phyloP scores from a whole-genome alignment of 2,888 invertebrate species.

The Molorchus minor region DNA sequence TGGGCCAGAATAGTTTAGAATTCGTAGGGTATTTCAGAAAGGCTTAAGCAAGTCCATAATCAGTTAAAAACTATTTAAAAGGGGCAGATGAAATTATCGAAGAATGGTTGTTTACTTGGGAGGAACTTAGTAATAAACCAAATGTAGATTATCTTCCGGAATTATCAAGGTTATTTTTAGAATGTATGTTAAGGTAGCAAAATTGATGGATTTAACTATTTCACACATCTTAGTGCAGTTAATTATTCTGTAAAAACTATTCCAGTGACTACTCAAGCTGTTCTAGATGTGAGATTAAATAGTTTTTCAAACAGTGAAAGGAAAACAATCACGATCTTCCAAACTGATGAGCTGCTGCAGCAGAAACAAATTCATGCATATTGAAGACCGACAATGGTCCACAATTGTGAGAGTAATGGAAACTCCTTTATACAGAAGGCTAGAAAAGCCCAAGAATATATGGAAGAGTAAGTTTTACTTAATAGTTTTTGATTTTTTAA shows the following conservation, averaged over 20 bases:
- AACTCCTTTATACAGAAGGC: constrained; percentile 76
- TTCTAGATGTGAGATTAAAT: constrained; percentile 75
- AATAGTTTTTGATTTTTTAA: no score
- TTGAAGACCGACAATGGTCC: constrained; percentile 75
- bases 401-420: constrained; percentile 74
- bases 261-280: constrained; percentile 78
- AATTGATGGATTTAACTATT: no score
- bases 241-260: no score
- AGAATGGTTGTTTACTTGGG: constrained; percentile 71
- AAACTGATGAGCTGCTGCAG: constrained; percentile 77
- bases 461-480: constrained; percentile 72
- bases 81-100: constrained; percentile 70
- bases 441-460: constrained; percentile 75
- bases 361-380: constrained; percentile 76
- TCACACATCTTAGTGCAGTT: no score
- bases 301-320: constrained; percentile 72
- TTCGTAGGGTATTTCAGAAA: constrained; percentile 83
- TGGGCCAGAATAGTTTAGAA: constrained; percentile 82
- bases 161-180: constrained; percentile 78
- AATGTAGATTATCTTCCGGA: constrained; percentile 73
- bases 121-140: constrained; percentile 49
- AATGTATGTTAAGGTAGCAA: constrained; percentile 74
- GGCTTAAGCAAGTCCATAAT: constrained; percentile 77
- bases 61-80: constrained; percentile 73
- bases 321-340: constrained; percentile 70